Base-by-base conservation (phyloP, 2,113 vertebrate species). In the Notarius lentiginosus region DNA sequence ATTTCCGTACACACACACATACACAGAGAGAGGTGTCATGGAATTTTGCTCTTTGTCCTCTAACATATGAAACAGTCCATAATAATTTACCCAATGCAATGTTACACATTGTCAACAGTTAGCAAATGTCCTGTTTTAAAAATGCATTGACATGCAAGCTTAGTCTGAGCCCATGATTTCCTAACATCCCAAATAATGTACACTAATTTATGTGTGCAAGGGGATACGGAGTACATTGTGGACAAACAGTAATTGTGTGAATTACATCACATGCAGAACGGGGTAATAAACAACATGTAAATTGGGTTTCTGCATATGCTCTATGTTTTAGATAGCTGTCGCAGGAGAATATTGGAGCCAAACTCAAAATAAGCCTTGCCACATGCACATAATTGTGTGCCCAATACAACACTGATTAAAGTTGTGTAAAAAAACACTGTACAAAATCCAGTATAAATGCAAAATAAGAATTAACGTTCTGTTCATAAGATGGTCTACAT, bases 331-430 rank as follows among this genome's bases (percentile, higher is more conserved):
- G 17, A 60, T 41, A 80, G 30, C 79, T 41, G 51, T 79, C 12
- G 0, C 75, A 55, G 75, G 24, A 55, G 51, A 56, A 77, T 53
- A 49, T 20, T 27, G 22, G 30, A 60, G 79, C 41, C 30, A 60
- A 80, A 60, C 56, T 80, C 15, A 56, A 79, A 79, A 56, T 79
- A 79, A 79, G n/a, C 76, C n/a, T 55, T 27, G n/a, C n/a, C 51
- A 30, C n/a, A 56, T 0, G 10, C 79, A 80, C 17, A 60, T 80
- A 61, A 61, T 60, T 41, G 56, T 80, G 55, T 41, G 30, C 41
- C 56, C 79, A 80, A 20, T 80, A 60, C 22, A 60, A 56, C n/a
- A 79, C 79, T 41, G 77, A 80, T 60, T 80, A 41, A 30, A 58
- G 53, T 79, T 58, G 24, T 55, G 15, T 56, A 53, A 79, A 20